Conservation (phyloP, 2,797 vertebrate genomes). For the Sebastes trivittatus region DNA sequence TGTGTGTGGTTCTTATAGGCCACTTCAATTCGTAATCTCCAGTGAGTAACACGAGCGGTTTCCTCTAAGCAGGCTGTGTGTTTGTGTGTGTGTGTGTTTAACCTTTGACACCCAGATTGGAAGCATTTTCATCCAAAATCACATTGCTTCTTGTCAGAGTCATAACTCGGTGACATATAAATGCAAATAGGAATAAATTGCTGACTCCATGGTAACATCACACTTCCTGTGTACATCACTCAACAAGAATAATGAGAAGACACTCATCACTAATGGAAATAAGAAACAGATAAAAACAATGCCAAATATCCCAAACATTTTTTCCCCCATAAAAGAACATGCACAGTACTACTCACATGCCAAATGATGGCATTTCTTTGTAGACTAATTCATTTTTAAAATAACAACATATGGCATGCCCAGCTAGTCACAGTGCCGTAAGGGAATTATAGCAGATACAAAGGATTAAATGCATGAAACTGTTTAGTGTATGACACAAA, state of each 20-base stretch:
- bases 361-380: too few species aligned
- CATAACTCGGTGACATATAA: background rate
- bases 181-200: background rate
- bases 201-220: background rate
- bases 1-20: background rate
- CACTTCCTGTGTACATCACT: background rate
- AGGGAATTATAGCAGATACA: background rate
- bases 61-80: background rate
- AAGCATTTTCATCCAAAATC: background rate
- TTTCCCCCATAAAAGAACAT: background rate
- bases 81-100: background rate
- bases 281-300: background rate
- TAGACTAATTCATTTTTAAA: background rate
- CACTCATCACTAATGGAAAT: background rate
- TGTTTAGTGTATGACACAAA: background rate
- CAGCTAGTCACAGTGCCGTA: background rate
- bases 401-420: background rate
- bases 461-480: background rate
- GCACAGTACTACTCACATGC: background rate
- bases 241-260: background rate
- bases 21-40: slow-evolving; percentile 14
- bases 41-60: slow-evolving; percentile 2
- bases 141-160: background rate
- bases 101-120: background rate
- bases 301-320: background rate